Evolutionary conservation across 2,797 vertebrate genomes (phyloP).

Genomic region (Paedocypris micromegethes): DNA sequence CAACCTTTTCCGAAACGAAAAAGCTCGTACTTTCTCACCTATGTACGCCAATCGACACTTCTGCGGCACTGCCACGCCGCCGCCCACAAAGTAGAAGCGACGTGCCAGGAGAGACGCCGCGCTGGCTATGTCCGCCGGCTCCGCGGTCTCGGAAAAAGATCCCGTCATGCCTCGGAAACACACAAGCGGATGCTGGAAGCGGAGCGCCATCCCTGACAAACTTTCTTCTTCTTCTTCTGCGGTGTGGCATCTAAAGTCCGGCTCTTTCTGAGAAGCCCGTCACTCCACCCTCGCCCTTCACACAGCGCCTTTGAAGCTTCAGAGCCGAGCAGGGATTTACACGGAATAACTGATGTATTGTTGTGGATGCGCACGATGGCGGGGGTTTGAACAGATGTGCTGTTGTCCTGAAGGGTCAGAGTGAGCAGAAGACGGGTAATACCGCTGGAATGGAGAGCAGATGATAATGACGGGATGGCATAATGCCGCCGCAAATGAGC

Average conservation of each 20-base stretch:
- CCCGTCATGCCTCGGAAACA: conserved; percentile 51
- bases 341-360: conserved; percentile 42
- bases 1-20: background rate
- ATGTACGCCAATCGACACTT: conserved; percentile 65
- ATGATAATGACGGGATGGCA: conserved; percentile 31
- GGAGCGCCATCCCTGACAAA: conserved; percentile 1
- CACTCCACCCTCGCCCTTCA: conserved; percentile 23
- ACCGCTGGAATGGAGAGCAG: conserved; percentile 14
- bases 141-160: conserved; percentile 47
- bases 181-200: background rate
- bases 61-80: conserved; percentile 68
- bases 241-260: background rate
- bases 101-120: conserved; percentile 66
- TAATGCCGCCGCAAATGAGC: conserved; percentile 14
- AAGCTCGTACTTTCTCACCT: conserved; percentile 61
- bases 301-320: conserved; percentile 51
- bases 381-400: conserved; percentile 32
- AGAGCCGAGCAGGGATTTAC: conserved; percentile 40
- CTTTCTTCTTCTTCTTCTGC: background rate
- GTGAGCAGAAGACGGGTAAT: conserved; percentile 13
- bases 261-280: conserved; percentile 23
- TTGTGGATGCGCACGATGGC: conserved; percentile 35
- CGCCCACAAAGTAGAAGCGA: conserved; percentile 67
- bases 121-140: conserved; percentile 47
- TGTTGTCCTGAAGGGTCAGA: conserved; percentile 26